phyloP scores from a whole-genome alignment of 2,797 vertebrate genomes.

The Erethizon dorsatum region DNA sequence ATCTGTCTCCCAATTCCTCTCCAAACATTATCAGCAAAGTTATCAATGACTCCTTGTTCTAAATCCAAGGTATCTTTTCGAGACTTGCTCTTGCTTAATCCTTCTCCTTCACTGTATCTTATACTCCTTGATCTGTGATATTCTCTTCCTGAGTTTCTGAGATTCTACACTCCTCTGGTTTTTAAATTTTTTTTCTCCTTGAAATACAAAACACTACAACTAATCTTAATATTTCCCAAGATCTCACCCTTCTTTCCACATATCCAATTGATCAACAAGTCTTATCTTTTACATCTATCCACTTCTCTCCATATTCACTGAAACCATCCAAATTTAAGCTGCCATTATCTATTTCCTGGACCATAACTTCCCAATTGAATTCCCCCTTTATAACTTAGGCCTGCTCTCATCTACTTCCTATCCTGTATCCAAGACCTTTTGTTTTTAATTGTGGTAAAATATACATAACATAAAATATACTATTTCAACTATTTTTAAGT shows the following conservation, averaged over 20 bases:
- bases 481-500: not conserved
- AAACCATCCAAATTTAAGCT: conserved; percentile 28
- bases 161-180: not conserved
- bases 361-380: not conserved
- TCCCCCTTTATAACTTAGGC: not conserved
- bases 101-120: not conserved
- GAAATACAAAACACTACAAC: not conserved
- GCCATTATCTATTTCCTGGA: not conserved
- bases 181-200: not conserved
- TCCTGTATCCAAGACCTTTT: not conserved
- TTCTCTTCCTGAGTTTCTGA: not conserved
- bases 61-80: not conserved
- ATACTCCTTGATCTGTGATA: not conserved
- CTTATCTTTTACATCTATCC: not conserved
- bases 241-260: not conserved
- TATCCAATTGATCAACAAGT: not conserved
- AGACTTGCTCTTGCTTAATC: not conserved
- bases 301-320: not conserved
- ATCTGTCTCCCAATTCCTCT: not conserved
- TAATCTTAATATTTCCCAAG: not conserved
- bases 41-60: not conserved
- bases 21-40: not conserved
- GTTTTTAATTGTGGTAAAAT: not conserved
- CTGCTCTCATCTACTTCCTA: not conserved
- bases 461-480: not conserved